Conservation (phyloP, 2,888 invertebrate genomes). For the Stenodema calcarata region DNA sequence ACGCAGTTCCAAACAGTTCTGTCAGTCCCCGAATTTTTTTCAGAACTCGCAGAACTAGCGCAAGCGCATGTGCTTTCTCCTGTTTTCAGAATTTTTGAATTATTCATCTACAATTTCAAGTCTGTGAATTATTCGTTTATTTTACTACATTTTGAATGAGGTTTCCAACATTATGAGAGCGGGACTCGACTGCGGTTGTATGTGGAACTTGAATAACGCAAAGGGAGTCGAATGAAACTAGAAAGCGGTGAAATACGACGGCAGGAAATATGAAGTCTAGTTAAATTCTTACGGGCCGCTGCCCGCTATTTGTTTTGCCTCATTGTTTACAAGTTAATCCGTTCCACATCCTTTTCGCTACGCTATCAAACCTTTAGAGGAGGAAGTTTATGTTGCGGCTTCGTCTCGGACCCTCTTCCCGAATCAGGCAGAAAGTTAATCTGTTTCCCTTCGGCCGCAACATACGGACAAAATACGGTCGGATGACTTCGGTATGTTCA, state of each 20-base stretch:
- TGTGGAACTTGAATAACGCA: background rate
- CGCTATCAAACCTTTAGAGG: slow-evolving; percentile 5
- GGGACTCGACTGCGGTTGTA: no score
- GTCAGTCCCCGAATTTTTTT: no score
- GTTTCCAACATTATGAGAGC: no score
- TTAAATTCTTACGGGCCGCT: background rate
- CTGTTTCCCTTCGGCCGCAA: background rate
- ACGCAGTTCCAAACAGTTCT: no score
- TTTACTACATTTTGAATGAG: no score
- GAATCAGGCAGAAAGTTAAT: slow-evolving; percentile 29
- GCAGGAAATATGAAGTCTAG: background rate
- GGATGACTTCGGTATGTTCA: slow-evolving; percentile 33
- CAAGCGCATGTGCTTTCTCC: no score
- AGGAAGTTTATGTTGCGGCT: background rate
- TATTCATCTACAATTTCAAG: no score
- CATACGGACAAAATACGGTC: slow-evolving; percentile 19
- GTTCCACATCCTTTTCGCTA: slow-evolving; percentile 5
- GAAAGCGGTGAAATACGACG: background rate
- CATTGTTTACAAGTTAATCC: slow-evolving; percentile 19
- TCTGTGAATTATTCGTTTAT: no score
- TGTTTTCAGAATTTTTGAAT: no score
- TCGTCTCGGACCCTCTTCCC: background rate
- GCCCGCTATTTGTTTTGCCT: background rate
- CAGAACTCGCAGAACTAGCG: no score
- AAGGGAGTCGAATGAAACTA: background rate